Evolutionary conservation across 2,888 invertebrate species (phyloP), one percentile per base, ranked within the genome.

Genomic region (Eledona agricola): DNA sequence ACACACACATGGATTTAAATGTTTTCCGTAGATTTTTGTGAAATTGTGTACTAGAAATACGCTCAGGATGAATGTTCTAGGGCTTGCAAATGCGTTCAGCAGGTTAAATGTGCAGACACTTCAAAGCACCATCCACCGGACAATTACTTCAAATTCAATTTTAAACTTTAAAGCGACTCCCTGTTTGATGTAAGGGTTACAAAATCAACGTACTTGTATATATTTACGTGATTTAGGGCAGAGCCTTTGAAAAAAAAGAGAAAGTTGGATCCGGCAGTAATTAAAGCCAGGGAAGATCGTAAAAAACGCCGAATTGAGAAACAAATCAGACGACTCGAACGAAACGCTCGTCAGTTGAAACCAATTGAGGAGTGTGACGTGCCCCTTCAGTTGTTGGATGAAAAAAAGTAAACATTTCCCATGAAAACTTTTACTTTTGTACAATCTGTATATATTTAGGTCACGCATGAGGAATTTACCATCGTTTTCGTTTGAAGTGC

Each of bases 211-310:
- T 19, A 19, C n/a, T 19, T 19, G 5, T 19, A 19, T 19, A 19
- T 19, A 19, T 19, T 19, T 5, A 5, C n/a, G 16, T 34, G 7
- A 34, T 31, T 5, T 15, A 89, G 89, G 72, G 94, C 87, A 2
- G 93, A 94, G 73, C 96, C 96, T 1, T 72, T 96, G 70, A 96
- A 93, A 73, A 96, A 90, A 74, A 96, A 93, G 77, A 94, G 88
- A 72, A 87, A 84, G 70, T 40, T 93, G 0, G 95, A 96, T 76
- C 93, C 94, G 1, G 83, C 83, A 2, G 77, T 96, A 16, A 61
- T 93, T 0, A 88, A 86, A 72, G 86, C 87, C 7, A 82, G 93
- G 64, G 93, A 95, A 70, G 91, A 92, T 0, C 83, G 93, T 37
- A 88, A 82, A 57, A 86, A 86, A 58, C 91, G 83, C 70, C 93